phyloP scores from a whole-genome alignment of 2,797 vertebrate species.

The Amazona finschi region DNA sequence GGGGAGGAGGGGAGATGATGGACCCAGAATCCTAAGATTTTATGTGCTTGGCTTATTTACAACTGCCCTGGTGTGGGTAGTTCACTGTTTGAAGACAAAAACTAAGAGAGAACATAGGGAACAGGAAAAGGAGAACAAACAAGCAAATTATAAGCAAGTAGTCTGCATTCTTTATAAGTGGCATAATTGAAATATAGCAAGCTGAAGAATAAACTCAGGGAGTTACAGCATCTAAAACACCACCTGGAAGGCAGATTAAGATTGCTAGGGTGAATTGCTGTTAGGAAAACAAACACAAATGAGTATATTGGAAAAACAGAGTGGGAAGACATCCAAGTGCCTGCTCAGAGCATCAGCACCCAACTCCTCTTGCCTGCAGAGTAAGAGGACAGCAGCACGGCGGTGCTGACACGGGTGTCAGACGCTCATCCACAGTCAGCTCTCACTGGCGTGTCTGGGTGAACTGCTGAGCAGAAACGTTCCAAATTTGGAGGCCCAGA shows the following conservation, averaged over 20 bases:
- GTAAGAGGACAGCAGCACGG: not conserved
- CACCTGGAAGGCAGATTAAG: not conserved
- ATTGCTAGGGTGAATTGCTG: not conserved
- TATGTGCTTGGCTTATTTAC: not conserved
- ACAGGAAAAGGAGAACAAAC: not conserved
- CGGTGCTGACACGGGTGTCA: not conserved
- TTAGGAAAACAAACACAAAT: not conserved
- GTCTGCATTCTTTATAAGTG: not conserved
- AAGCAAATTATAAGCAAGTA: not conserved
- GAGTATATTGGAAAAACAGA: not conserved
- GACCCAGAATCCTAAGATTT: constrained; percentile 47
- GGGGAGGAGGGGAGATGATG: constrained; percentile 46
- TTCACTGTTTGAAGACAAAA: not conserved
- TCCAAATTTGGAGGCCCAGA: constrained; percentile 18
- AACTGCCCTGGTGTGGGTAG: not conserved
- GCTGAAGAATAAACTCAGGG: not conserved
- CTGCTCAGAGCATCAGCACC: not conserved
- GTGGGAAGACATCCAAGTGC: not conserved
- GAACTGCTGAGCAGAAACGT: not conserved
- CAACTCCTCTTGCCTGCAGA: not conserved
- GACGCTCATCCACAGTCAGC: not conserved
- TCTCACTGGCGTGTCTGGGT: not conserved
- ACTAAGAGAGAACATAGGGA: not conserved
- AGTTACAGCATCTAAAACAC: not conserved
- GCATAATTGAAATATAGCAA: not conserved